phyloP scores from a whole-genome alignment of 1,140 invertebrate genomes.

The Phymastichus coffea region DNA sequence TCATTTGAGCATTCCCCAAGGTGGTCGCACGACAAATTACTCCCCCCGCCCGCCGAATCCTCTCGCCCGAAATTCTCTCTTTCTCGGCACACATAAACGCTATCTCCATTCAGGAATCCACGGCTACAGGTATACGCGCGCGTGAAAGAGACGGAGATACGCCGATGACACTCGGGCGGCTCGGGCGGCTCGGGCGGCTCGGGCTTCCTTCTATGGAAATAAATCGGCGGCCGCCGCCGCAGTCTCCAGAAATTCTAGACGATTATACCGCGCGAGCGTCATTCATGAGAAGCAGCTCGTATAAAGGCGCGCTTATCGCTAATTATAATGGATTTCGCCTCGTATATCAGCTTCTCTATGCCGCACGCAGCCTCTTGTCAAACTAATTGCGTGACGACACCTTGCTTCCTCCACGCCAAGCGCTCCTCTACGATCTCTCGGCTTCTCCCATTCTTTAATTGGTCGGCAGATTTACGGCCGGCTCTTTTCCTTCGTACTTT shows the following conservation, averaged over 20 bases:
- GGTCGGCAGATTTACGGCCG: too few species aligned
- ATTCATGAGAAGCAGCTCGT: constrained; percentile 17
- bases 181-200: too few species aligned
- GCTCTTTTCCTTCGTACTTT: too few species aligned
- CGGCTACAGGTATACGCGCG: constrained; percentile 26
- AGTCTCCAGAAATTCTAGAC: constrained; percentile 26
- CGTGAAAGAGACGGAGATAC: neutral
- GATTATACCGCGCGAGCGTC: constrained; percentile 13
- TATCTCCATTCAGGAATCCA: constrained; percentile 53
- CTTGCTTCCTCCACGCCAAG: too few species aligned
- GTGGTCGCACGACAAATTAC: constrained; percentile 60
- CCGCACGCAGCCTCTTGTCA: too few species aligned
- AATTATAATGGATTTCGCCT: neutral
- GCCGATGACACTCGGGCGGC: constrained; percentile 18
- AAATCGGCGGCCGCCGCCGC: constrained; percentile 15
- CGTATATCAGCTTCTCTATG: too few species aligned
- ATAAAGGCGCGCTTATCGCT: neutral
- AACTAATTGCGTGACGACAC: too few species aligned
- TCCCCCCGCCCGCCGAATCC: constrained; percentile 48
- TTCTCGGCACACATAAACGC: constrained; percentile 5
- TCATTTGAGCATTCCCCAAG: constrained; percentile 59
- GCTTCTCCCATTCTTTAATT: too few species aligned
- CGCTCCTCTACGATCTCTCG: too few species aligned
- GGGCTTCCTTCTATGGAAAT: constrained; percentile 24
- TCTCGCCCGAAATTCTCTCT: constrained; percentile 27